Conservation (phyloP, 2,797 vertebrate species). For the Staurois parvus region DNA sequence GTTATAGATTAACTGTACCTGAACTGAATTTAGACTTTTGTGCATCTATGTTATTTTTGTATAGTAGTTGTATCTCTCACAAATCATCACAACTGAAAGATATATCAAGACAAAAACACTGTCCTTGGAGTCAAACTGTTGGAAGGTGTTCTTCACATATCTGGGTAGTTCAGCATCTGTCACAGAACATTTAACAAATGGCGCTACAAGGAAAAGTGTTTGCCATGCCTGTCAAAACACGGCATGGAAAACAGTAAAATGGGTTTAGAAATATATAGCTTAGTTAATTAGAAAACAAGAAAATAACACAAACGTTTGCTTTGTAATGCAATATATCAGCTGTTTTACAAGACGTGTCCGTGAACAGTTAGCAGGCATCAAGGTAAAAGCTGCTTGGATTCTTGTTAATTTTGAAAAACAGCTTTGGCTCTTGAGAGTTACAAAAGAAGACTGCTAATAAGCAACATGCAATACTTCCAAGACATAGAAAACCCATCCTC, state of each 20-base stretch:
- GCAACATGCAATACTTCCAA: background rate
- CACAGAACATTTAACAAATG: slow-evolving; percentile 58
- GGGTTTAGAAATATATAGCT: slow-evolving; percentile 35
- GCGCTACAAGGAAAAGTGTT: slow-evolving; percentile 48
- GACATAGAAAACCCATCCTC: too few species aligned
- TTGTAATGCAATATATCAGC: slow-evolving; percentile 21
- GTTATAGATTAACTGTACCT: background rate
- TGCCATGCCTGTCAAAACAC: slow-evolving; percentile 51
- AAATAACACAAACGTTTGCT: slow-evolving; percentile 22
- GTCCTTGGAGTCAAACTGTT: slow-evolving; percentile 33
- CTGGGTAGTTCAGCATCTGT: slow-evolving; percentile 53
- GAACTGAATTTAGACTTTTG: background rate
- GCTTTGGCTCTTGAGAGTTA: background rate
- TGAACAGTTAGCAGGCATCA: slow-evolving; percentile 2
- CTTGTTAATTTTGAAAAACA: background rate
- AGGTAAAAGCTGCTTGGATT: background rate
- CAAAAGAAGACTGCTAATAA: background rate
- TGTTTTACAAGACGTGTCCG: background rate
- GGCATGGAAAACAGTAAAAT: slow-evolving; percentile 29
- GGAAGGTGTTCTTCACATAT: slow-evolving; percentile 48
- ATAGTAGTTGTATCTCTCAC: background rate
- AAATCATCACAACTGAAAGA: background rate
- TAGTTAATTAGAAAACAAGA: slow-evolving; percentile 27
- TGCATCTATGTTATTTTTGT: background rate
- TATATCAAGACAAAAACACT: slow-evolving; percentile 30